Base-by-base conservation (phyloP, 2,888 invertebrate species). In the Tillus elongatus region DNA sequence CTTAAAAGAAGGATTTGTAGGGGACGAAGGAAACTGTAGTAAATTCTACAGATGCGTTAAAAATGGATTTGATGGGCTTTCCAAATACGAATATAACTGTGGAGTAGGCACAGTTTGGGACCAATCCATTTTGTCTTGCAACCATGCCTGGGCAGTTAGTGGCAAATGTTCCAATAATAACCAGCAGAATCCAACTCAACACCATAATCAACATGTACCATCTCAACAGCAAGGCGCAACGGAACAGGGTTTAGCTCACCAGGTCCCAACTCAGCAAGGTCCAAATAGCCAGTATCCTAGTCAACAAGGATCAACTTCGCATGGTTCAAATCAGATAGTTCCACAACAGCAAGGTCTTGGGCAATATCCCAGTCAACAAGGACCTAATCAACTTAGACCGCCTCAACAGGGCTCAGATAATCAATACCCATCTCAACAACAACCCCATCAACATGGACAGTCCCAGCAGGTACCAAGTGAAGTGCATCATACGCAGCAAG, bases 21-120 rank as follows among this genome's bases (percentile, higher is more conserved):
- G 75, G 6, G 75, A 85, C 60, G 68, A 71, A 24, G 64, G 64
- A 28, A 72, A 85, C 53, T 86, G 85, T 54, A 75, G 70, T 43
- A 81, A 78, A 57, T 86, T 85, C 66, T 82, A 82, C 57, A 72
- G 84, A 44, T 86, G 86, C 61, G 82, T 83, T 15, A 68, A 70
- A 39, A 70, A 74, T 53, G 75, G 74, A 0, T 64, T 70, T 10
- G 74, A 72, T 42, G 68, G 69, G 1, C 81, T 68, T 49, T 75
- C 65, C 30, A 76, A 73, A 60, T 79, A 79, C 55, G 78, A 82
- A 41, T 86, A 82, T 57, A 67, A 66, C 8, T 87, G 86, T 59
- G 79, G 77, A 2, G 73, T 78, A 38, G 84, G 83, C 31, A 86
- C 85, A 6, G 77, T 80, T 15, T 86, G 85, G 84, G 82, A 83